Evolutionary conservation across 2,888 invertebrate species (phyloP).

Genomic region (Acanthosepion pharaonis): DNA sequence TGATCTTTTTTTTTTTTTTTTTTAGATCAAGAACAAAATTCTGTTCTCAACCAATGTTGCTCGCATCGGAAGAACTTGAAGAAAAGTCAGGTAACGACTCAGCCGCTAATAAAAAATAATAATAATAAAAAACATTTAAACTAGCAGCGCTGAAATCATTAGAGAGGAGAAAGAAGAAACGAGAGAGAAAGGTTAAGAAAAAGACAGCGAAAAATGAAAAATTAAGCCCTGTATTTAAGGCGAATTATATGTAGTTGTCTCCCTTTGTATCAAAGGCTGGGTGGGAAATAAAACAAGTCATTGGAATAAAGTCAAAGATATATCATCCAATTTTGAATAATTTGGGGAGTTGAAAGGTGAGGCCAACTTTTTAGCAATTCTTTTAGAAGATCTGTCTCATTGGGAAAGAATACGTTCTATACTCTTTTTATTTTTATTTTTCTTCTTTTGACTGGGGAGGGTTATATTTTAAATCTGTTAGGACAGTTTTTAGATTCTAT

Average conservation of each 20-base stretch:
- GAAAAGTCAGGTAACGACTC: not conserved
- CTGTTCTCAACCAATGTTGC: not conserved
- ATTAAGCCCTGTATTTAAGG: conserved; percentile 14
- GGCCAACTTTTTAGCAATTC: not conserved
- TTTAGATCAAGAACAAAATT: not conserved
- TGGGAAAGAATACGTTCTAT: not conserved
- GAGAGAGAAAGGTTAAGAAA: not conserved
- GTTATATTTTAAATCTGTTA: not conserved
- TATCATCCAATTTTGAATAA: not conserved
- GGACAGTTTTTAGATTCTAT: not conserved
- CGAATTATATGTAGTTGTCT: not conserved
- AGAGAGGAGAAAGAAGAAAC: not conserved
- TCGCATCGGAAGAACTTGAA: not conserved
- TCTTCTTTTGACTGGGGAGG: not conserved
- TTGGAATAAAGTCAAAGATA: not conserved
- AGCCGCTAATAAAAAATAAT: not conserved
- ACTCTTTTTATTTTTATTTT: not conserved
- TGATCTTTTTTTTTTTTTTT: too few species aligned
- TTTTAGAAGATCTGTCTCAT: not conserved
- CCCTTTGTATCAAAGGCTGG: not conserved
- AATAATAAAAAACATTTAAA: not conserved
- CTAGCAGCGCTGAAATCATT: not conserved
- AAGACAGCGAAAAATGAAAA: not conserved
- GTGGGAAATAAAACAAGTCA: not conserved
- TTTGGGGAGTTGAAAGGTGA: not conserved